Percentiles rank a stretch among this genome's conserved stretches.
phyloP scores from a whole-genome alignment of 2,888 invertebrate genomes.

The Drosophila hamatofila region DNA sequence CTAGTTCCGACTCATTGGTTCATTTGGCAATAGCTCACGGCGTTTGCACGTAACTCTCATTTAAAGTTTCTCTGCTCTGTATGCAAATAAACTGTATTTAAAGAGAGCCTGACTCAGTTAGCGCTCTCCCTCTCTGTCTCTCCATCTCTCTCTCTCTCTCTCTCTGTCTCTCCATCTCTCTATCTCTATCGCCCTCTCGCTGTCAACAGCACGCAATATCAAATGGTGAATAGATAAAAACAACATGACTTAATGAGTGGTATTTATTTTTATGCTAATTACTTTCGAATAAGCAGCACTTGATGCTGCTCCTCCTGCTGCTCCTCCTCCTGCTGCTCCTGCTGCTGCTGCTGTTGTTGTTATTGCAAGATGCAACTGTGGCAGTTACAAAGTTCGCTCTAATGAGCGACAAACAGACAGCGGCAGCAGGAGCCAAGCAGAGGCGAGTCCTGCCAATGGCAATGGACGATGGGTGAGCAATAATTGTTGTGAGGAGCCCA shows the following conservation, averaged over 20 bases:
- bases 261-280: slow-evolving; percentile 81
- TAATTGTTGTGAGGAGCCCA: slow-evolving; percentile 60
- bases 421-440: not conserved
- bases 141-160: not conserved
- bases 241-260: slow-evolving; percentile 79
- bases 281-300: slow-evolving; percentile 71
- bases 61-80: slow-evolving; percentile 9
- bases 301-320: slow-evolving; percentile 11
- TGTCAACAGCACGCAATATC: slow-evolving; percentile 55
- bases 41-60: not conserved
- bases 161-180: not conserved
- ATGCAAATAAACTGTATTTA: slow-evolving; percentile 22
- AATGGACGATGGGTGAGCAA: slow-evolving; percentile 56
- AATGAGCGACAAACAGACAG: slow-evolving; percentile 57
- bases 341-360: slow-evolving; percentile 8
- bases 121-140: not conserved
- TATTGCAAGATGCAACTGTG: slow-evolving; percentile 38
- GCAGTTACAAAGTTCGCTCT: slow-evolving; percentile 54
- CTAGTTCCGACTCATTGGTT: slow-evolving; percentile 17
- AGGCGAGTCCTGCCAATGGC: slow-evolving; percentile 15
- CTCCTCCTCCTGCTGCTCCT: not conserved
- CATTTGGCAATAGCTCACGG: not conserved
- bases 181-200: not conserved
- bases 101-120: not conserved
- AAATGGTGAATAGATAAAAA: slow-evolving; percentile 76